phyloP scores from a whole-genome alignment of 2,113 vertebrate genomes.

The Thinocorus orbignyianus region DNA sequence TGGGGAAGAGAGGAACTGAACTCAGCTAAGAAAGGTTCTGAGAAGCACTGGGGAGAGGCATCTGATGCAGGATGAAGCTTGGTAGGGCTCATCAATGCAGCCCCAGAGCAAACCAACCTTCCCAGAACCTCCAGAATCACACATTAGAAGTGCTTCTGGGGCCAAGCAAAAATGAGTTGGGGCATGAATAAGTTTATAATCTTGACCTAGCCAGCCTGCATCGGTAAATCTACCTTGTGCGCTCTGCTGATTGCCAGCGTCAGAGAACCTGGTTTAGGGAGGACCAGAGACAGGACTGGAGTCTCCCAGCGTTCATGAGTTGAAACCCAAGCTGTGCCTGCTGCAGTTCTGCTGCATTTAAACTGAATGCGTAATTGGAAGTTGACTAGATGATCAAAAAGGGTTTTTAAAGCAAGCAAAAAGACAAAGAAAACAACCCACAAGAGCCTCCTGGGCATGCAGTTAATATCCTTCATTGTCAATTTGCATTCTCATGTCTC shows the following conservation, averaged over 20 bases:
- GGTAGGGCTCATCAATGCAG: background rate
- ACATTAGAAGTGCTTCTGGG: background rate
- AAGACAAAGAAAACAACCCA: accelerated
- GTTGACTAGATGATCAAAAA: background rate
- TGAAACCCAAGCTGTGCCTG: background rate
- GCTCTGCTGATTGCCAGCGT: background rate
- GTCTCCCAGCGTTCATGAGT: accelerated
- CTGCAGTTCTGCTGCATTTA: background rate
- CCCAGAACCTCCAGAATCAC: background rate
- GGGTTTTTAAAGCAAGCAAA: background rate
- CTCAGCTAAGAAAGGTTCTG: background rate
- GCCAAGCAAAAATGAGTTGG: background rate
- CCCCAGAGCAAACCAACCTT: background rate
- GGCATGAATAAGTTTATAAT: background rate
- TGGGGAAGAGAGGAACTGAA: background rate
- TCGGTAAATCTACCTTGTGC: background rate
- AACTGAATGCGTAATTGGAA: background rate
- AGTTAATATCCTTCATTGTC: background rate
- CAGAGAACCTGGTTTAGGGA: background rate
- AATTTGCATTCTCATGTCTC: background rate
- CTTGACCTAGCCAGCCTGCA: background rate
- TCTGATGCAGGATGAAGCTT: background rate
- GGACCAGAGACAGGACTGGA: accelerated
- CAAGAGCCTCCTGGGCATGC: background rate
- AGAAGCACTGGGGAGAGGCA: background rate